These are phyloP conservation scores for Pomatorhinus ruficollis DNA, from an alignment of 2,113 vertebrate species.

Conservation along the genomic window DNA sequence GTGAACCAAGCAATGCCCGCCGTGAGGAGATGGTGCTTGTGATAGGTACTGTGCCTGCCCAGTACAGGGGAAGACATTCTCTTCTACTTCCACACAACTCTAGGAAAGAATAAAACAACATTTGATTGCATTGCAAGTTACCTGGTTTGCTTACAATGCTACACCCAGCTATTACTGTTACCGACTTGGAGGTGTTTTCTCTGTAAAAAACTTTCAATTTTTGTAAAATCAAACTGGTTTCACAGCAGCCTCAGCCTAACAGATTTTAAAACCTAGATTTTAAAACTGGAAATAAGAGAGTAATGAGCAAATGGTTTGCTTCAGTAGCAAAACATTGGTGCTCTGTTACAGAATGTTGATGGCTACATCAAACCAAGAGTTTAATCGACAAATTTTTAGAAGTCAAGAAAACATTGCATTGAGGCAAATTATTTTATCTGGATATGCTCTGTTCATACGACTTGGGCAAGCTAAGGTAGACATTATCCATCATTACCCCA, in stretches of 20 bases:
- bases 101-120: slow-evolving; percentile 20
- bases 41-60: neutral
- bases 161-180: neutral
- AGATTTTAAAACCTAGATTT: neutral
- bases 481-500: neutral
- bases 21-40: neutral
- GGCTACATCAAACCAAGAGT: neutral
- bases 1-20: neutral
- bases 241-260: neutral
- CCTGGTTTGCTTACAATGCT: neutral
- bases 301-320: neutral
- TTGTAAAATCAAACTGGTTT: neutral
- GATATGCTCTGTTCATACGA: neutral
- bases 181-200: neutral
- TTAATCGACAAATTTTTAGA: neutral
- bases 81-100: slow-evolving; percentile 35
- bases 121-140: neutral
- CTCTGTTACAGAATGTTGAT: neutral
- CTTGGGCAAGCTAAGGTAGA: neutral
- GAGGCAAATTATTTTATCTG: neutral
- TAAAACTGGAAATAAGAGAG: neutral
- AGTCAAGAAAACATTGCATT: neutral
- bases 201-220: neutral
- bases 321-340: neutral
- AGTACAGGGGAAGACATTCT: neutral